These are phyloP conservation scores for Nematolebias whitei DNA, from an alignment of 2,113 vertebrate genomes.

Conservation along the genomic window DNA sequence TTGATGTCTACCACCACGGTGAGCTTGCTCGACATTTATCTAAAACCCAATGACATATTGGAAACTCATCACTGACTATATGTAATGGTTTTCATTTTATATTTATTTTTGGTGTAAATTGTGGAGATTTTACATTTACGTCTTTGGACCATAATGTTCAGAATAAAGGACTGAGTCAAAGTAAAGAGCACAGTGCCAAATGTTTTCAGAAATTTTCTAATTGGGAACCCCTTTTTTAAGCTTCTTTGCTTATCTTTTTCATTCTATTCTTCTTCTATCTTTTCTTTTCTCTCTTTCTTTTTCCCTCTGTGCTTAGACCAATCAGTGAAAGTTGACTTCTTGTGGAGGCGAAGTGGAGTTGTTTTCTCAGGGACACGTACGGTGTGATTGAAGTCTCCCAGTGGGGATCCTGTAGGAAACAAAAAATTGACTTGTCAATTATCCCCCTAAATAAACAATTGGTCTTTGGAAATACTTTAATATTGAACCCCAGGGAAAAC, in stretches of 20 bases:
- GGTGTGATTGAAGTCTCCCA: constrained; percentile 61
- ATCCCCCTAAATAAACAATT: constrained; percentile 6
- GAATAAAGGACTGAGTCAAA: too few species aligned
- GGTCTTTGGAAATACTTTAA: constrained; percentile 1
- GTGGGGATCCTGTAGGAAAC: constrained; percentile 26
- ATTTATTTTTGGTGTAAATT: too few species aligned
- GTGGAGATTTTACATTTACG: too few species aligned
- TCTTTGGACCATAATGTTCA: too few species aligned
- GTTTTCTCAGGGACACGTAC: constrained; percentile 53
- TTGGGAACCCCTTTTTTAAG: not conserved
- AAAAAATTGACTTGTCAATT: constrained; percentile 20
- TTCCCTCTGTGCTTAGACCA: constrained; percentile 30
- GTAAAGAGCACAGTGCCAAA: too few species aligned
- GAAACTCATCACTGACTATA: not conserved
- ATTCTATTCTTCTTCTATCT: too few species aligned
- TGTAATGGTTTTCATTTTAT: not conserved
- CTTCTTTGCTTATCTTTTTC: too few species aligned
- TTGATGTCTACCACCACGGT: not conserved
- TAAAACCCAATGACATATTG: not conserved
- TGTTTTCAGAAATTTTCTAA: too few species aligned
- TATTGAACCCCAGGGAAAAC: constrained; percentile 2
- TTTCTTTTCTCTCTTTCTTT: not conserved
- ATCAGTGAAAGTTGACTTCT: constrained; percentile 70
- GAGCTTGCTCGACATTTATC: not conserved
- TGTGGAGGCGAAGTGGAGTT: constrained; percentile 9